Conservation (phyloP, 2,797 vertebrate species). For the Poecilia picta region DNA sequence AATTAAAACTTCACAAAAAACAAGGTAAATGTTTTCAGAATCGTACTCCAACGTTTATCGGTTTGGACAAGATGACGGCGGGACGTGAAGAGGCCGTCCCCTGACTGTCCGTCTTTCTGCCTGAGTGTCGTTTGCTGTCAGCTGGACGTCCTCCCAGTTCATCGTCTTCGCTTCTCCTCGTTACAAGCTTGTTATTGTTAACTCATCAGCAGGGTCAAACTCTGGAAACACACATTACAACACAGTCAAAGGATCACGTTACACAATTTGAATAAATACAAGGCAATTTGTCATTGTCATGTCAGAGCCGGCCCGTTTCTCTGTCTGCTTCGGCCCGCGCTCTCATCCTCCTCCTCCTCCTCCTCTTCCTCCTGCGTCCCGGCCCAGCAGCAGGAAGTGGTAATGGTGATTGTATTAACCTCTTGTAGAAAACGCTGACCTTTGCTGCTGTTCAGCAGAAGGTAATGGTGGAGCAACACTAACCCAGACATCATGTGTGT, state of each 20-base stretch:
- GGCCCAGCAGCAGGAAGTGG: conserved; percentile 86
- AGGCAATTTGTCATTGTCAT: conserved; percentile 97
- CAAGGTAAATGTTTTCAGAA: background rate
- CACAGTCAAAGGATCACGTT: conserved; percentile 89
- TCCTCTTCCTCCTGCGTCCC: conserved; percentile 52
- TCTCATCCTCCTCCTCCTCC: conserved; percentile 45
- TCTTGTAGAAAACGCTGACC: conserved; percentile 81
- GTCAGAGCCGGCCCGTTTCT: conserved; percentile 80
- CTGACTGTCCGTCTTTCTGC: background rate
- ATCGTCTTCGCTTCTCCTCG: conserved; percentile 41
- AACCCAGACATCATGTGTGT: conserved; percentile 13
- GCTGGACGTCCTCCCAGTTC: conserved; percentile 18
- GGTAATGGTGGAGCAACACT: conserved; percentile 72
- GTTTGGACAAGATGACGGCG: background rate
- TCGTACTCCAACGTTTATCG: background rate
- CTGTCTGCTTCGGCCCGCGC: conserved; percentile 51
- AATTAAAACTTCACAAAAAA: background rate
- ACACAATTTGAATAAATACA: conserved; percentile 96
- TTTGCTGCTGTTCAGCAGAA: conserved; percentile 80
- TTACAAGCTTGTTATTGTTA: conserved; percentile 85
- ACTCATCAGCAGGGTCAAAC: conserved; percentile 88
- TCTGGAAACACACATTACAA: conserved; percentile 89
- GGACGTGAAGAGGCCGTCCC: background rate
- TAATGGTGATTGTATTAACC: conserved; percentile 91
- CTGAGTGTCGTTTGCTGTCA: conserved; percentile 23